These are phyloP conservation scores for Epistrophe eligans DNA, from an alignment of 2,888 invertebrate genomes.

Conservation along the genomic window DNA sequence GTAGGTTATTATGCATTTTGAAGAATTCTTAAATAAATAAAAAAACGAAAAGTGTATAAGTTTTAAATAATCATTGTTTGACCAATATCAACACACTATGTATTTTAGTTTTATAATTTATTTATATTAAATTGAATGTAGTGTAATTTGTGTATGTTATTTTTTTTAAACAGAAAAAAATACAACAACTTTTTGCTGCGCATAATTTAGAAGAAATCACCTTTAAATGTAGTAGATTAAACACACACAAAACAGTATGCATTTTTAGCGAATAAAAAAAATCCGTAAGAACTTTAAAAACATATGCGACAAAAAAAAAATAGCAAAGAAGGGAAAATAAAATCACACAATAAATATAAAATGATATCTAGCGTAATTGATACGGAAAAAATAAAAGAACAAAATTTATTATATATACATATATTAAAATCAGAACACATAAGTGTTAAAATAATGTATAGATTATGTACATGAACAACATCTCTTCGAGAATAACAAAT, in stretches of 20 bases:
- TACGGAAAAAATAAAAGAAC: conserved; percentile 42
- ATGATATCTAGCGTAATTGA: conserved; percentile 75
- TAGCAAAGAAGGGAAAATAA: not conserved
- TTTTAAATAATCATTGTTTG: conserved; percentile 35
- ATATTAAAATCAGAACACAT: conserved; percentile 54
- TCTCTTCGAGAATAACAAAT: conserved; percentile 64
- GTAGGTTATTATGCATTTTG: conserved; percentile 59
- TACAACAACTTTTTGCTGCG: conserved; percentile 36
- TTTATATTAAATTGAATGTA: conserved; percentile 53
- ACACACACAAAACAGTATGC: conserved; percentile 46
- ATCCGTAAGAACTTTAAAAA: conserved; percentile 48
- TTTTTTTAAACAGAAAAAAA: conserved; percentile 2
- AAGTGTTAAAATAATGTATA: conserved; percentile 69
- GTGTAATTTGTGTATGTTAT: conserved; percentile 39
- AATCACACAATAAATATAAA: conserved; percentile 61
- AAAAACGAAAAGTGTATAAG: conserved; percentile 41
- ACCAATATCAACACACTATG: conserved; percentile 37
- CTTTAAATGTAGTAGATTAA: conserved; percentile 40
- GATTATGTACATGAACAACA: conserved; percentile 69
- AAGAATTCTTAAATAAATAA: conserved; percentile 42
- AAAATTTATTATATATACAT: conserved; percentile 44
- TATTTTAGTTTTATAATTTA: conserved; percentile 70
- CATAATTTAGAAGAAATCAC: conserved; percentile 47
- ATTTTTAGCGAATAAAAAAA: conserved; percentile 37
- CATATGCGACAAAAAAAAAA: conserved; percentile 19